These are phyloP conservation scores for Drosophila niveifrons DNA, from an alignment of 2,888 invertebrate genomes.

Conservation along the genomic window DNA sequence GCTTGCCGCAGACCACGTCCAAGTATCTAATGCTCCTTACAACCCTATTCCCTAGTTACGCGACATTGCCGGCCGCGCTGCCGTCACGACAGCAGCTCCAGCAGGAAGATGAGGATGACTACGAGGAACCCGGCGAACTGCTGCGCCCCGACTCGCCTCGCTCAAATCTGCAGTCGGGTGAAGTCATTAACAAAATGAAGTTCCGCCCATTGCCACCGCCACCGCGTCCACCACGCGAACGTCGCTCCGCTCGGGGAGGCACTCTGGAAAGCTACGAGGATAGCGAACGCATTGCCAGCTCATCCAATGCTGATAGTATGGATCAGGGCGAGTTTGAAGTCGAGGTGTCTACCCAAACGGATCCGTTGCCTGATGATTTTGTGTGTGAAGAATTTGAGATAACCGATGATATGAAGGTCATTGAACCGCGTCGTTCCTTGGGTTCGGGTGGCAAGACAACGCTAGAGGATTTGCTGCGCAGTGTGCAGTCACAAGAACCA, in stretches of 20 bases:
- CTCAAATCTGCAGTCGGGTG: constrained; percentile 90
- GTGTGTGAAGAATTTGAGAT: constrained; percentile 87
- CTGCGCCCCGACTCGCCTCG: constrained; percentile 85
- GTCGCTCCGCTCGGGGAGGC: constrained; percentile 82
- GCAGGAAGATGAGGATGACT: constrained; percentile 83
- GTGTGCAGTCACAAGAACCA: constrained; percentile 75
- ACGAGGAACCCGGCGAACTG: constrained; percentile 86
- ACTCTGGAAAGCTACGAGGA: constrained; percentile 80
- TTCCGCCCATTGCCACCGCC: constrained; percentile 94
- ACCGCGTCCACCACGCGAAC: constrained; percentile 92
- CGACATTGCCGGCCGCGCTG: constrained; percentile 42
- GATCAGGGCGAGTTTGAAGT: constrained; percentile 85
- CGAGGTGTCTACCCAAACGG: constrained; percentile 93
- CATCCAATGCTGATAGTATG: constrained; percentile 81
- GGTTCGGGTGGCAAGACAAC: constrained; percentile 77
- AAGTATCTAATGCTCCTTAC: constrained; percentile 60
- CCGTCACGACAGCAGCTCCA: constrained; percentile 35
- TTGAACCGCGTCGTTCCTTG: constrained; percentile 80
- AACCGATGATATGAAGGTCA: constrained; percentile 84
- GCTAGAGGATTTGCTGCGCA: constrained; percentile 83
- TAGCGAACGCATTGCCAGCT: constrained; percentile 76
- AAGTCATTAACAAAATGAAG: constrained; percentile 93
- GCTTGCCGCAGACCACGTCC: constrained; percentile 46
- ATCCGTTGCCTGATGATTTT: constrained; percentile 92
- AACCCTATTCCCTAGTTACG: constrained; percentile 64